Conservation (phyloP, 2,113 vertebrate genomes). For the Myotis davidii region DNA sequence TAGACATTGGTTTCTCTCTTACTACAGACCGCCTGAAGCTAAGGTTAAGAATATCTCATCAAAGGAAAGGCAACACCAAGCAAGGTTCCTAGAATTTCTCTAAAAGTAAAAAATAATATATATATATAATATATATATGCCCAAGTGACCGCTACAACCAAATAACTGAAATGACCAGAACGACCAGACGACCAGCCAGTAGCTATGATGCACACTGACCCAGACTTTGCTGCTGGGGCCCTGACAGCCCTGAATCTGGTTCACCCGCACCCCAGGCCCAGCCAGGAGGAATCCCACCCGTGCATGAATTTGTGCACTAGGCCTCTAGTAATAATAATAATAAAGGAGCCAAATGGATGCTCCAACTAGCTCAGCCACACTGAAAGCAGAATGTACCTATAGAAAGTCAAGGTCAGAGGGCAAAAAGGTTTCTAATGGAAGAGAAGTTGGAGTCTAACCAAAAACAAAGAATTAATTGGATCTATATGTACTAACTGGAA, state of each 20-base stretch:
- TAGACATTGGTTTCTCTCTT: conserved; percentile 36
- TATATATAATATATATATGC: too few relatives aligned
- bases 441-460: not conserved
- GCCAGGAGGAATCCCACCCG: too few relatives aligned
- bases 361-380: not conserved
- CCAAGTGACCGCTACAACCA: not conserved
- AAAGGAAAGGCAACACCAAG: not conserved
- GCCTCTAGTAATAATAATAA: not conserved
- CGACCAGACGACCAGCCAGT: too few relatives aligned
- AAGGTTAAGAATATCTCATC: not conserved
- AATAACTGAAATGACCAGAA: not conserved
- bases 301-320: too few relatives aligned
- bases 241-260: too few relatives aligned
- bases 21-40: not conserved
- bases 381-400: not conserved
- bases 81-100: conserved; percentile 10
- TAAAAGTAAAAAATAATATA: not conserved
- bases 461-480: not conserved
- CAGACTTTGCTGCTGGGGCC: too few relatives aligned
- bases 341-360: not conserved
- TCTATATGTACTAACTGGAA: not conserved
- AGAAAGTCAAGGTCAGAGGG: not conserved
- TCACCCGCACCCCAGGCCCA: too few relatives aligned
- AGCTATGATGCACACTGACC: too few relatives aligned
- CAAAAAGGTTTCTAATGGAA: not conserved